Evolutionary conservation across 2,113 vertebrate species (phyloP), one percentile per base, ranked within the genome.

Genomic region (Odocoileus hemionus): DNA sequence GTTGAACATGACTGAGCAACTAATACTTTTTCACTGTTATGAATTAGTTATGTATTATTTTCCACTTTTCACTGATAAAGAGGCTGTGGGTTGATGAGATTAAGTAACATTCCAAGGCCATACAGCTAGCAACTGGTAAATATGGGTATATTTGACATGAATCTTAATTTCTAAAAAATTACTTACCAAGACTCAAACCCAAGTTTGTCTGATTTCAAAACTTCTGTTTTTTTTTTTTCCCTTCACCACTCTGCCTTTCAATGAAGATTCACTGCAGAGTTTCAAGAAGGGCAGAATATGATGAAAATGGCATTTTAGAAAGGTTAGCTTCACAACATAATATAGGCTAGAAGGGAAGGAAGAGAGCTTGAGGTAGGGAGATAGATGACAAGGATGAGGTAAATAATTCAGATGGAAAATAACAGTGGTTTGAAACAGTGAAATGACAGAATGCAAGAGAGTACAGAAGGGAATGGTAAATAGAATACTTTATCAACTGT

Each of bases 81-180:
- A 91, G 16, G 84, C 16, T 55, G 6, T 52, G 17, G 2, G 39
- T 74, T 78, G 91, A 7, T 80, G 47, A 94, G 30, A 85, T 50
- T 67, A 60, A 91, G 21, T 70, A 91, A 28, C 30, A 76, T 78
- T 36, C 10, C 17, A 83, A 94, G n/a, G n/a, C 16, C 33, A 94
- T 25, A 92, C 33, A 83, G 14, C 17, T 86, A 86, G 26, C 28
- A 94, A 92, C n/a, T 89, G 16, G 25, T n/a, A 91, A 84, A 70
- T 55, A 55, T 80, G 4, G 6, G 3, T 60, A 60, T 89, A 16
- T 36, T 79, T 91, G 30, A 80, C 15, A 80, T 9, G 0, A 96
- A 91, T 47, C 23, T 94, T 94, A 91, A 94, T 1, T 60, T 94
- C 19, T 70, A 82, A 54, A 85, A 94, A 89, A 89, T 92, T 67